Percentiles rank a stretch among this genome's conserved stretches.
These are phyloP conservation scores for Deroplatys truncata DNA, from an alignment of 2,888 invertebrate genomes.

Conservation along the genomic window DNA sequence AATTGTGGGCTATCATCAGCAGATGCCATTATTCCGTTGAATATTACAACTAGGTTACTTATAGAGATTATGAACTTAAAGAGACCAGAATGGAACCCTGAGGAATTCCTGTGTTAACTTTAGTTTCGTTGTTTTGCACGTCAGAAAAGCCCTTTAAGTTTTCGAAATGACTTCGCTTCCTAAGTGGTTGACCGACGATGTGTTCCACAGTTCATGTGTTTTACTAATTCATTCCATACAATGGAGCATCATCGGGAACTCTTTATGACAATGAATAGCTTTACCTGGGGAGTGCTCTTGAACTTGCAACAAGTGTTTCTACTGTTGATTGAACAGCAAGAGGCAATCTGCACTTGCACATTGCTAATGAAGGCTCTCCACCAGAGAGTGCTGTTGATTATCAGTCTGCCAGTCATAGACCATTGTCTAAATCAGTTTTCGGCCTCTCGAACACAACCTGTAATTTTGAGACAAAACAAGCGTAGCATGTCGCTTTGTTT, in stretches of 20 bases:
- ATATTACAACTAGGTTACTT: no score
- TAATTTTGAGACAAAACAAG: constrained; percentile 5
- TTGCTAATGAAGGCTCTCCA: not conserved
- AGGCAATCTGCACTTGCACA: not conserved
- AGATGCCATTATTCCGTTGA: no score
- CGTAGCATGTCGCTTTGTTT: not conserved
- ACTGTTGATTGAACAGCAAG: not conserved
- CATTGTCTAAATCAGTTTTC: constrained; percentile 30
- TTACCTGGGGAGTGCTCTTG: not conserved
- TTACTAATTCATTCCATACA: not conserved
- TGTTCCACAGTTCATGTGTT: not conserved
- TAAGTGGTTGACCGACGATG: not conserved
- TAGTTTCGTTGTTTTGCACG: no score
- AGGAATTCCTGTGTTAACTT: no score
- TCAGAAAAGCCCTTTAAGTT: not conserved
- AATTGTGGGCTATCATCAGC: no score
- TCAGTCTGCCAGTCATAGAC: not conserved
- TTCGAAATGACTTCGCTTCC: not conserved
- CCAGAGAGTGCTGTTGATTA: not conserved
- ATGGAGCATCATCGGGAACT: not conserved
- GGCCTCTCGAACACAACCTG: constrained; percentile 26
- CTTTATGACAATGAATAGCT: not conserved
- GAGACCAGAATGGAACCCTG: no score
- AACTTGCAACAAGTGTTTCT: not conserved
- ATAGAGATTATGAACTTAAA: no score